These are phyloP conservation scores for Tinamus major DNA, from an alignment of 2,797 vertebrate genomes.

Conservation along the genomic window DNA sequence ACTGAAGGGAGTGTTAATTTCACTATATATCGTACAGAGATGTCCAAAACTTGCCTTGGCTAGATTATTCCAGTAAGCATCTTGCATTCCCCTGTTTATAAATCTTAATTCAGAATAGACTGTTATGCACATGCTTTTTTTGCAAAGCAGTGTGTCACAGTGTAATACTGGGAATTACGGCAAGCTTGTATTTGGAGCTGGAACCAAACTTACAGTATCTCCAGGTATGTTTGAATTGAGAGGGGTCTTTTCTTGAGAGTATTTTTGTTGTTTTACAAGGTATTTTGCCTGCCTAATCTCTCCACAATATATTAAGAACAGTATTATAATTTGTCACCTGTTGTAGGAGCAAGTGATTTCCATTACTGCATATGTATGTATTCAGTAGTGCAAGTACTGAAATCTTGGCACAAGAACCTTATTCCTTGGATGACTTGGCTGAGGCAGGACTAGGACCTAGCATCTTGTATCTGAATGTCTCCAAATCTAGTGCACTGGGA, in stretches of 20 bases:
- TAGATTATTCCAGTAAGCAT: background rate
- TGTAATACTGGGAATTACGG: background rate
- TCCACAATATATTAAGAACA: background rate
- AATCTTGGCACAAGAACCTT: background rate
- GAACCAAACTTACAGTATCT: background rate
- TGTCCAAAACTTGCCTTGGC: accelerated
- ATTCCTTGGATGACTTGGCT: background rate
- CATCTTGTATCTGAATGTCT: background rate
- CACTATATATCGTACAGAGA: background rate
- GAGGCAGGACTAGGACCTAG: background rate
- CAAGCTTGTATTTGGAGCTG: constrained; percentile 2
- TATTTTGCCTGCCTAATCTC: background rate
- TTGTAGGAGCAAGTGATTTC: background rate
- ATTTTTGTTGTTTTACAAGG: background rate
- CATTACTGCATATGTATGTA: background rate
- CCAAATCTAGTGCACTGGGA: background rate
- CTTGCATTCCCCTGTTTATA: background rate
- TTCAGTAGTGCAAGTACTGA: background rate
- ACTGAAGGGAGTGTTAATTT: background rate
- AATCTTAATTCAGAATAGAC: background rate
- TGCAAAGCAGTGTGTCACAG: background rate
- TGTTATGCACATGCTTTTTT: background rate
- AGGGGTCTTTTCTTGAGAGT: background rate
- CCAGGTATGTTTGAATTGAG: constrained; percentile 20
- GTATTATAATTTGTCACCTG: accelerated